Percentiles rank a stretch among this genome's conserved stretches.
phyloP scores from a whole-genome alignment of 37 sponge, comb jelly and placozoan species.

The Haliclona indistincta region DNA sequence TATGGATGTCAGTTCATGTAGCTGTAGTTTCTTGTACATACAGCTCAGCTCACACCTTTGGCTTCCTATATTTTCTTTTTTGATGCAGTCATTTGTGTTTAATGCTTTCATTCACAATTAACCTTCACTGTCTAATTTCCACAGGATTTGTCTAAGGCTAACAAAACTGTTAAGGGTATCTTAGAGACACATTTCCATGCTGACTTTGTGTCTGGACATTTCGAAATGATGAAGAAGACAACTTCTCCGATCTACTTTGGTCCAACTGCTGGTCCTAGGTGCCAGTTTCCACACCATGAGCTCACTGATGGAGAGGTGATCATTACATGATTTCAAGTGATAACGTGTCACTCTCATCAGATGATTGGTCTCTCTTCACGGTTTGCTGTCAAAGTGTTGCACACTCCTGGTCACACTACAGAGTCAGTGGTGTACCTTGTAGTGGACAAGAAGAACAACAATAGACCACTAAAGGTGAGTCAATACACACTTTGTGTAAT shows the following conservation, averaged over 20 bases:
- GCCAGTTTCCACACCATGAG: constrained; percentile 66
- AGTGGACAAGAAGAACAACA: constrained; percentile 31
- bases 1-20: constrained; percentile 56
- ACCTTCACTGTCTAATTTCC: background rate
- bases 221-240: constrained; percentile 59
- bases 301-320: constrained; percentile 78
- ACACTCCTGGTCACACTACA: constrained; percentile 91
- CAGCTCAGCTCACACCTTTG: background rate
- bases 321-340: background rate
- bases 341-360: constrained; percentile 8
- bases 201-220: constrained; percentile 93
- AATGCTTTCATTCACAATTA: background rate
- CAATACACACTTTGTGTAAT: no score
- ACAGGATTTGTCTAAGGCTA: constrained; percentile 19
- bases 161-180: constrained; percentile 40
- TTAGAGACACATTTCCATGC: constrained; percentile 92
- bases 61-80: background rate
- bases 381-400: constrained; percentile 53
- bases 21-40: no score
- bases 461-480: constrained; percentile 59
- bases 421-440: constrained; percentile 85
- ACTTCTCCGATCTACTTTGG: constrained; percentile 80
- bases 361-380: constrained; percentile 56
- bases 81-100: background rate
- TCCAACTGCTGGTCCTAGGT: constrained; percentile 59